Base-by-base conservation (phyloP, 2,113 vertebrate genomes). In the Lucifuga dentata region DNA sequence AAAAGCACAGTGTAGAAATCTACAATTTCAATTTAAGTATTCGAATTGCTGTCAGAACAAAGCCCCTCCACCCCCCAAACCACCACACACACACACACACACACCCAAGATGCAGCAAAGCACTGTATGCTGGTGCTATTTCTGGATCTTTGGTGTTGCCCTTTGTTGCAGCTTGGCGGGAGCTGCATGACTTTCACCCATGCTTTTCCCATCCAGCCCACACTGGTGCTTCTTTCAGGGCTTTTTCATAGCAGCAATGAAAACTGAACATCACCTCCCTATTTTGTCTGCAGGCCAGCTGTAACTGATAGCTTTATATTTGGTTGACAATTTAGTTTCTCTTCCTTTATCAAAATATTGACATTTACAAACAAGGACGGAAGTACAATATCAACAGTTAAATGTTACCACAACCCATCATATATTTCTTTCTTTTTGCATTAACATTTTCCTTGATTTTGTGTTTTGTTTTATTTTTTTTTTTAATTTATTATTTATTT, bases 181-280 rank as follows among this genome's bases (percentile, higher is more conserved):
- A 80, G 63, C 58, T 76, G 61, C 56, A 67, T 73, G 68, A 82
- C 77, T 81, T 81, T 78, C 72, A 82, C 59, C 45, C 71, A 65
- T 26, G 1, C 51, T 2, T 16, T 23, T 55, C 44, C 35, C 36
- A 46, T 65, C 40, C 26, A 12, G 62, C 76, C 58, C 71, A 76
- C 50, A 36, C 48, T 50, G 62, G 39, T 63, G 52, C 29, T 48
- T 51, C 24, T 77, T 64, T 71, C 51, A 23, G 58, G 52, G 48
- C 21, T 20, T 36, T 0, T 13, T 67, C 16, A 20, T n/a, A 40
- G 16, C 7, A 55, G 39, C 48, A 58, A 20, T 48, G 57, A 74
- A 84, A 59, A 79, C 57, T 33, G n/a, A 32, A 62, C 46, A 71
- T 64, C 4, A 63, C 24, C 5, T 38, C 3, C 19, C n/a, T 21